These are phyloP conservation scores for Griposia aprilina DNA, from an alignment of 2,888 invertebrate species.

Conservation along the genomic window DNA sequence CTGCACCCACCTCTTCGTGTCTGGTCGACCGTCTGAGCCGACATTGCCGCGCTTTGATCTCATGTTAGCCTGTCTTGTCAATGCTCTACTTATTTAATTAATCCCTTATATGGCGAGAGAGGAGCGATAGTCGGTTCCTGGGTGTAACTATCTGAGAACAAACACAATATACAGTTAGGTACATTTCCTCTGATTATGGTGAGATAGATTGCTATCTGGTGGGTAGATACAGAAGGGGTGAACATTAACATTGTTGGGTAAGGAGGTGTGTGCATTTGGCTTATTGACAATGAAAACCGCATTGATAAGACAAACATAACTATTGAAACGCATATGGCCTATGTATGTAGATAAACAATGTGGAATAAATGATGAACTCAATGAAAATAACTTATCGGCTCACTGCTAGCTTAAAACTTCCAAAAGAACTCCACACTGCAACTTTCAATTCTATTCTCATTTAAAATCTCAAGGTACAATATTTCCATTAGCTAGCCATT, in stretches of 20 bases:
- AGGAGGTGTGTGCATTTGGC: background rate
- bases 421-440: background rate
- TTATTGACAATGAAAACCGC: constrained; percentile 18
- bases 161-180: constrained; percentile 54
- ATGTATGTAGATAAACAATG: background rate
- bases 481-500: constrained; percentile 39
- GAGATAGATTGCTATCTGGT: constrained; percentile 58
- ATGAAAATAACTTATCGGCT: background rate
- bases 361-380: background rate
- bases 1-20: constrained; percentile 77
- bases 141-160: constrained; percentile 60
- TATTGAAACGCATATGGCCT: background rate
- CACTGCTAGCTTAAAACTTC: background rate
- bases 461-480: background rate
- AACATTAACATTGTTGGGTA: constrained; percentile 46
- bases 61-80: constrained; percentile 68
- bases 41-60: constrained; percentile 76
- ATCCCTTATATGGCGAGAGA: constrained; percentile 71
- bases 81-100: constrained; percentile 74
- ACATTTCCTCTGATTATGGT: constrained; percentile 55
- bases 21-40: constrained; percentile 86
- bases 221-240: constrained; percentile 39
- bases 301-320: constrained; percentile 6
- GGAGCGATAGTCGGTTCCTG: constrained; percentile 49
- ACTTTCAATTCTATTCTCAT: background rate